A percentile compares a stretch with the other conserved stretches of the same genome.
Evolutionary conservation across 2,113 vertebrate genomes (phyloP).

Genomic region (Quiscalus mexicanus): DNA sequence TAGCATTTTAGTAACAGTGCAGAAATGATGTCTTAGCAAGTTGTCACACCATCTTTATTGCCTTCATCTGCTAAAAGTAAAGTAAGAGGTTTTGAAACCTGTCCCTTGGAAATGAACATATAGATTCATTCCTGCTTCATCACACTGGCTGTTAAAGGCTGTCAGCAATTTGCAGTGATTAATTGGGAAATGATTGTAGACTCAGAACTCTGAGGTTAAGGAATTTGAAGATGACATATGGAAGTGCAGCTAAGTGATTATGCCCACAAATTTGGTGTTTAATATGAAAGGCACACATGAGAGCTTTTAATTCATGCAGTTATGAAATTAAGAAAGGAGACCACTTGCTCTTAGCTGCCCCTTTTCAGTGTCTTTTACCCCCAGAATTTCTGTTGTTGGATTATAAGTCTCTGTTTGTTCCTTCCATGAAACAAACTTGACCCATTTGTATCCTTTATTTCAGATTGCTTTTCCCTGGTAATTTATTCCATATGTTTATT

Average conservation of each 20-base stretch:
- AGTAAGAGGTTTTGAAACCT: background rate
- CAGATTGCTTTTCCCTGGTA: background rate
- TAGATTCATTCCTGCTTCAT: conserved; percentile 61
- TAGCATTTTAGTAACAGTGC: conserved; percentile 1
- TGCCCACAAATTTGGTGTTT: conserved; percentile 61
- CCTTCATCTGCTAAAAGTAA: conserved; percentile 38
- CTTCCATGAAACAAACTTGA: background rate
- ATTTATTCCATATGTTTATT: conserved; percentile 32
- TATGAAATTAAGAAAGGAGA: background rate
- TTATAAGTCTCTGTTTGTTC: background rate
- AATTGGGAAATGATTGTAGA: conserved; percentile 62
- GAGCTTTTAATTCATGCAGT: conserved; percentile 3
- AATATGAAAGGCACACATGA: conserved; percentile 53
- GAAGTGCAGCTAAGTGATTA: conserved; percentile 69
- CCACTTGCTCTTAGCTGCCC: conserved; percentile 6
- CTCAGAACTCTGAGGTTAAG: conserved; percentile 65
- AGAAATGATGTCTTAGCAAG: conserved; percentile 41
- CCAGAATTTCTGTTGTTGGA: background rate
- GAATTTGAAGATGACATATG: conserved; percentile 70
- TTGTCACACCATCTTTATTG: conserved; percentile 41
- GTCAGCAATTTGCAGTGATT: conserved; percentile 72
- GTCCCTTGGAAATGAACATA: conserved; percentile 23
- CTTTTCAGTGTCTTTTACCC: background rate
- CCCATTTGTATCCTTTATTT: background rate
- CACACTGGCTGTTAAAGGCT: conserved; percentile 61